Base-by-base conservation (phyloP, 2,113 vertebrate genomes). In the Rattus rattus region DNA sequence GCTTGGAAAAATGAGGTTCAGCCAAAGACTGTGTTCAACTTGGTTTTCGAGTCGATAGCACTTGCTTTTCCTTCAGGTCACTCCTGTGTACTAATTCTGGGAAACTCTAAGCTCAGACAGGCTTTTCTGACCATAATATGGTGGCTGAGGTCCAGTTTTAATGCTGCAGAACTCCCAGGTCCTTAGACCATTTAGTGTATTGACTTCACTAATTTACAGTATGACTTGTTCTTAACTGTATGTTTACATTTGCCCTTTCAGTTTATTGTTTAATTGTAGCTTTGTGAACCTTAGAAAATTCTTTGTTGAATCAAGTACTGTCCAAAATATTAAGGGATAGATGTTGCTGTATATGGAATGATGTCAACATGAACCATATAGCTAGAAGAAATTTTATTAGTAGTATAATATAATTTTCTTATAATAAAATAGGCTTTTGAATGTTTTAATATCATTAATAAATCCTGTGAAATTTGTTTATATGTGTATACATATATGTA, bases 1-100 rank as follows among this genome's bases (percentile, higher is more conserved):
- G 7, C 13, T 47, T 49, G 30, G 30, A 3, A 10, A 30, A 10
- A 12, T 33, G 3, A n/a, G 0, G 1, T 47, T 36, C 3, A 2
- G 17, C 1, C 17, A 1, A 63, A 5, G 30, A 43, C 8, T 1
- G 0, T 10, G 3, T 28, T 28, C 1, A 0, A 28, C 24, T 61
- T 69, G 28, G 2, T 47, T 30, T 43, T 17, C 11, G 0, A 36
- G 0, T 14, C 0, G 17, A 0, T 33, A 17, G 30, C 2, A 77
- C 0, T 43, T 13, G 0, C 22, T 49, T 95, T 89, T 39, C 84
- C 89, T 33, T 79, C 89, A 36, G n/a, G 54, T 2, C 89, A 97
- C 9, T 22, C 94, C 0, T 88, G 11, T 65, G 59, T 84, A n/a
- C 7, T 84, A 28, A 84, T 84, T 63, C 12, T 84, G 13, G 81